phyloP scores from a whole-genome alignment of 2,888 invertebrate species.

The Philhelius pedissequus region DNA sequence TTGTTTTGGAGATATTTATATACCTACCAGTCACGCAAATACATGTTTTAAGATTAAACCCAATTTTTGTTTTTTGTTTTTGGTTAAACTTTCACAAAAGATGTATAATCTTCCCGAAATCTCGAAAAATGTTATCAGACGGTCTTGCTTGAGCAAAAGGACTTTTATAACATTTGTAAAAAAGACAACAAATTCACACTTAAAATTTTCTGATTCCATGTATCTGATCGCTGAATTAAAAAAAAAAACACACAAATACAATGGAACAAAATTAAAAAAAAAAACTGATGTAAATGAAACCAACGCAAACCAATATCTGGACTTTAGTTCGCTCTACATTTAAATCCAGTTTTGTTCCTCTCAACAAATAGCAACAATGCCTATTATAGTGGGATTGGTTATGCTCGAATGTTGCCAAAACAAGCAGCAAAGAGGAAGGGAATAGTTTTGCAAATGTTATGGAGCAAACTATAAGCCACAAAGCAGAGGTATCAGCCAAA shows the following conservation, averaged over 20 bases:
- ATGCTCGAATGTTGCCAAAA: conserved; percentile 24
- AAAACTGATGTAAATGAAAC: neutral
- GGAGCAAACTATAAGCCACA: conserved; percentile 9
- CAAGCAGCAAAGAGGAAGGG: neutral
- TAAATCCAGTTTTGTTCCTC: conserved; percentile 49
- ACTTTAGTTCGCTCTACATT: conserved; percentile 56
- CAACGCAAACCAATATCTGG: conserved; percentile 17
- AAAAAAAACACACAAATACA: conserved; percentile 21
- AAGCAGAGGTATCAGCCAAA: neutral
- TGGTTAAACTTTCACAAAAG: too few species aligned
- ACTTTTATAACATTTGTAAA: too few species aligned
- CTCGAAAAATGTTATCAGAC: too few species aligned
- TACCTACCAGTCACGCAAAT: too few species aligned
- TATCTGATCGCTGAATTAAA: neutral
- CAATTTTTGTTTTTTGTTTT: too few species aligned
- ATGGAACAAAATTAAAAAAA: conserved; percentile 7
- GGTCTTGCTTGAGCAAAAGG: too few species aligned
- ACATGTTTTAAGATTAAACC: too few species aligned
- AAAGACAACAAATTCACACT: neutral
- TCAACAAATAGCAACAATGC: conserved; percentile 10
- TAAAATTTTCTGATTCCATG: neutral
- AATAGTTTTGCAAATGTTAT: conserved; percentile 11
- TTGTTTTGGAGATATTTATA: too few species aligned
- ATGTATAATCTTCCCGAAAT: too few species aligned
- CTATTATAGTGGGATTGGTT: neutral